These are phyloP conservation scores for Apotomis capreana DNA, from an alignment of 2,888 invertebrate species.

Conservation along the genomic window DNA sequence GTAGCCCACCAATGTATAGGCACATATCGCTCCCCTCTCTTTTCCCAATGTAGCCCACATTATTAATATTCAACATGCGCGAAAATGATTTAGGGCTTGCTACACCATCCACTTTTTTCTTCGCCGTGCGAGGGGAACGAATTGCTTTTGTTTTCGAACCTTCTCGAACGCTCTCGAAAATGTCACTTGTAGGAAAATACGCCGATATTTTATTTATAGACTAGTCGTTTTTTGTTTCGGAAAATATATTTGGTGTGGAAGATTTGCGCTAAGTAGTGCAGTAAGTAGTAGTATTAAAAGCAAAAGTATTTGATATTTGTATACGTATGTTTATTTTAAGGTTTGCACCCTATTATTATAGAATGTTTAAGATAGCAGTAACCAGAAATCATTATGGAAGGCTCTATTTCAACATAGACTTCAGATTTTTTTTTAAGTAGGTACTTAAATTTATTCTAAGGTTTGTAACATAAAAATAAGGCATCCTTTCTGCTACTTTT, in stretches of 20 bases:
- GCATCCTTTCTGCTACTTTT: no score
- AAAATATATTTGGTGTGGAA: conserved; percentile 25
- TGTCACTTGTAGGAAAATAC: conserved; percentile 42
- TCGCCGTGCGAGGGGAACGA: conserved; percentile 36
- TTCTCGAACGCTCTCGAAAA: conserved; percentile 43
- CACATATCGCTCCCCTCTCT: conserved; percentile 45
- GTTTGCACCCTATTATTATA: not conserved
- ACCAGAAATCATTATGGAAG: no score
- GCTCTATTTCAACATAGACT: no score
- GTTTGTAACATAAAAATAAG: no score
- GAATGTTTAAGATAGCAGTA: no score
- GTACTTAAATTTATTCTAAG: no score
- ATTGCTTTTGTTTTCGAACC: conserved; percentile 42
- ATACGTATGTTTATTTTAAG: not conserved
- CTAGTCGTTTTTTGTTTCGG: conserved; percentile 28
- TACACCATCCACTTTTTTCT: conserved; percentile 47
- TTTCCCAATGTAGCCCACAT: conserved; percentile 50
- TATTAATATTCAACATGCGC: conserved; percentile 71
- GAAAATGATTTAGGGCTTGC: conserved; percentile 64
- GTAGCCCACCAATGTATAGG: conserved; percentile 47
- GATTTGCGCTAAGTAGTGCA: conserved; percentile 36
- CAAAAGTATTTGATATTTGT: not conserved
- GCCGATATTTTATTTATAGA: conserved; percentile 40
- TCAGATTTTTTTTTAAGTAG: no score
- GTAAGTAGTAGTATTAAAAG: no score